Base-by-base conservation (phyloP, 2,113 vertebrate species). In the Silurus asotus region DNA sequence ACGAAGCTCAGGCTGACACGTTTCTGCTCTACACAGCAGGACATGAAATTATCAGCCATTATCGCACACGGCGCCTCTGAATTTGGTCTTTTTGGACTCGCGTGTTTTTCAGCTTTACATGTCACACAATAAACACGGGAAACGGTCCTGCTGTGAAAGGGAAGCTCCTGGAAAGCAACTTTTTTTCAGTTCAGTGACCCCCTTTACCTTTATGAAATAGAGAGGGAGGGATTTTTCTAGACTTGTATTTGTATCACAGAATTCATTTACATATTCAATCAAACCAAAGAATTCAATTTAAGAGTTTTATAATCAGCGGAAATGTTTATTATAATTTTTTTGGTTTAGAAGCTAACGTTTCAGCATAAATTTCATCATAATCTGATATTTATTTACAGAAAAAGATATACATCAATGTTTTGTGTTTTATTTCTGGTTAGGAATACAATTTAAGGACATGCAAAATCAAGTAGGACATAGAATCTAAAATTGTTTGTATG, bases 111-210 rank as follows among this genome's bases (percentile, higher is more conserved):
- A 85, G 90, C 87, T 90, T 80, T 81, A 89, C 48, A 72, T 59
- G 15, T 25, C 81, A 51, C 88, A 86, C 86, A 89, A 88, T 84
- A 88, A 81, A 81, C 69, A 90, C 64, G 80, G 51, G 53, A 37
- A 82, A 75, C n/a, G 37, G 67, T 72, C 78, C 56, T 51, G 48
- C 67, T 74, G 65, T 19, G 85, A 61, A 74, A 72, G 61, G 53
- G 51, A 81, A 70, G 76, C 84, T 89, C 83, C 84, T 51, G 81
- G 83, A 87, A 74, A 61, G 87, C 89, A 87, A 88, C 88, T 89
- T 92, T 89, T 89, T 91, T 89, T 88, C 56, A 83, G 87, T 91
- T 93, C 90, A 88, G 90, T 92, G 91, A 93, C 87, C 87, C 56
- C 82, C 13, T 7, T 25, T 49, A 25, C 6, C 13, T 55, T 15